Evolutionary conservation across 64 coral and sea anemone species (phyloP), one percentile per base, ranked within the genome.

Genomic region (Trachythela sp.): DNA sequence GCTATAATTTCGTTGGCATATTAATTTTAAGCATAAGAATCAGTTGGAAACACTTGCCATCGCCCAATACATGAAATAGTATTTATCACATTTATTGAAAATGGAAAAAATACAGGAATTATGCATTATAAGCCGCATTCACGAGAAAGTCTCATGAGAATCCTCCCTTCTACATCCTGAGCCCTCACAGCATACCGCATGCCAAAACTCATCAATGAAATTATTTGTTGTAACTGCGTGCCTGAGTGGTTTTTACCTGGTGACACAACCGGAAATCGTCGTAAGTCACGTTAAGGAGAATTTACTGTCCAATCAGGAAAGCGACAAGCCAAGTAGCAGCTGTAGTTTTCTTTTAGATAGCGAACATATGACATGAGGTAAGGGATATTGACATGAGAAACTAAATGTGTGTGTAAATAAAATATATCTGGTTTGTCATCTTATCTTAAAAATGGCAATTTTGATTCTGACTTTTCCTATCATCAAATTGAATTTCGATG

Each of bases 151-250:
- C 1, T 11, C 49, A 20, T 15, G 9, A 52, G 49, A 11, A 27
- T 14, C 68, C 29, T 14, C n/a, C 29, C 11, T 14, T 72, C 33
- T 72, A 14, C n/a, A n/a, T 27, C 33, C 29, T 36, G 75, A 80
- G 75, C 75, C 75, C 17, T 14, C 75, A 35, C 31, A 39, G 35
- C 75, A 39, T 80, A 80, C 75, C 75, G 75, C 75, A 15, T 80
- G 75, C 37, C 75, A 80, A 80, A 80, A 15, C 75, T 80, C 75
- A 80, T 80, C 75, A 80, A 80, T 80, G 75, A 80, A 80, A 80
- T 80, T 80, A 36, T 80, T 80, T 80, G 2, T 80, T 80, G 30
- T 80, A 68, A 68, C 20, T 22, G 20, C 20, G 20, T 80, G 75
- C 75, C 4, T 80, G 75, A 80, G 75, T 80, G 75, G 32, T 80